Evolutionary conservation across 2,888 invertebrate species (phyloP).

Genomic region (Helobdella robusta): DNA sequence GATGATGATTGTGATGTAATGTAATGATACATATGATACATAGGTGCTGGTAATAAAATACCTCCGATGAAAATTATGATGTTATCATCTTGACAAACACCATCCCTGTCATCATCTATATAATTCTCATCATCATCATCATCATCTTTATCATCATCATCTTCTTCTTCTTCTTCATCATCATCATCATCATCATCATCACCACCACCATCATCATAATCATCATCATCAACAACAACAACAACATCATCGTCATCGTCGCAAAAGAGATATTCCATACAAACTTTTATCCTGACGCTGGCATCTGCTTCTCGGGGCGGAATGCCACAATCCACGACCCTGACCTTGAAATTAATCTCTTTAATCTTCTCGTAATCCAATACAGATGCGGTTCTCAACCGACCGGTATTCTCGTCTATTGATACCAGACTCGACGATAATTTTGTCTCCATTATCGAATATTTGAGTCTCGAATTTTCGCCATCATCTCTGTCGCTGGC

Average conservation of each 20-base stretch:
- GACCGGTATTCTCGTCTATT: conserved; percentile 12
- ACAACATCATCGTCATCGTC: neutral
- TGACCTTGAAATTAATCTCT: conserved; percentile 22
- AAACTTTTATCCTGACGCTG: neutral
- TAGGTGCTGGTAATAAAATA: no score
- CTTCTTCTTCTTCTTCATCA: conserved; percentile 17
- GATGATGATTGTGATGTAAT: no score
- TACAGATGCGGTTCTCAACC: conserved; percentile 12
- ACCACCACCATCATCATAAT: conserved; percentile 18
- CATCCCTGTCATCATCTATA: conserved; percentile 10
- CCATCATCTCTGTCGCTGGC: conserved; percentile 25
- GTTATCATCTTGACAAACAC: conserved; percentile 14
- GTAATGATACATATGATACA: no score
- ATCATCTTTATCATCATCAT: conserved; percentile 21
- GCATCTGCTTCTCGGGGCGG: neutral
- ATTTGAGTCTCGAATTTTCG: conserved; percentile 14
- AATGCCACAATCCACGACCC: conserved; percentile 11
- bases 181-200: conserved; percentile 22
- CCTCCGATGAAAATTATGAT: no score
- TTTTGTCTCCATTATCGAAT: conserved; percentile 19
- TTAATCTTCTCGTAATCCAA: conserved; percentile 24
- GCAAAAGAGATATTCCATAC: neutral
- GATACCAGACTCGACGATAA: conserved; percentile 7
- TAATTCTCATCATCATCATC: conserved; percentile 17
- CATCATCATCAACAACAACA: conserved; percentile 5